These are phyloP conservation scores for Prunella strophiata DNA, from an alignment of 2,797 vertebrate genomes.

Conservation along the genomic window DNA sequence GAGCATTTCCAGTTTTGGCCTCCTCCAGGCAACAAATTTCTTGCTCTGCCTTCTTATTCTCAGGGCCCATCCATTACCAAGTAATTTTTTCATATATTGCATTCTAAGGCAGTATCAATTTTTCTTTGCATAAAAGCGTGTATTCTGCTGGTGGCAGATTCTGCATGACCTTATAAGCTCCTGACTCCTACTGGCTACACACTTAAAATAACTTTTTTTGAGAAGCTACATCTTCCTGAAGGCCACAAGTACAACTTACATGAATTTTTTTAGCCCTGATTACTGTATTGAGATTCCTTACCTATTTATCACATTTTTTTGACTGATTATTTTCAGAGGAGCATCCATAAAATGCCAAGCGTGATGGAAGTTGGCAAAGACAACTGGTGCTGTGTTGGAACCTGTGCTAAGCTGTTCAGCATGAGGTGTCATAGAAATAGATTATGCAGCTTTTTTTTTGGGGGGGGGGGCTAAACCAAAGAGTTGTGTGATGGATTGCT, in stretches of 20 bases:
- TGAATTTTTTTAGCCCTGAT: background rate
- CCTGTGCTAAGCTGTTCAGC: background rate
- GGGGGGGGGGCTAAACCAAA: background rate
- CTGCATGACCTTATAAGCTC: background rate
- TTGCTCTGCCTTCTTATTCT: background rate
- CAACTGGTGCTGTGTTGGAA: background rate
- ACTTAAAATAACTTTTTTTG: constrained; percentile 17
- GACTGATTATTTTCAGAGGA: constrained; percentile 28
- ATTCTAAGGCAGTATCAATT: background rate
- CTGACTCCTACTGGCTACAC: background rate
- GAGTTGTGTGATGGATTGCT: constrained; percentile 22
- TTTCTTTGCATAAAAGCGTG: background rate
- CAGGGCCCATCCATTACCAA: background rate
- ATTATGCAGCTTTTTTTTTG: background rate
- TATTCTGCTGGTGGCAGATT: background rate
- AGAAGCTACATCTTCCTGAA: background rate
- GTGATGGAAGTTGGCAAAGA: background rate
- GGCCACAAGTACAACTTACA: background rate
- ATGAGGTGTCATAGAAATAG: background rate
- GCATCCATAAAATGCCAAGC: background rate
- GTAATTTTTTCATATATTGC: background rate
- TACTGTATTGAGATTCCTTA: background rate
- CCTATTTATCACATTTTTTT: background rate
- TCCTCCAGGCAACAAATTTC: background rate
- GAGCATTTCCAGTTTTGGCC: background rate